phyloP scores from a whole-genome alignment of 2,113 vertebrate species.

The Ochotona princeps region DNA sequence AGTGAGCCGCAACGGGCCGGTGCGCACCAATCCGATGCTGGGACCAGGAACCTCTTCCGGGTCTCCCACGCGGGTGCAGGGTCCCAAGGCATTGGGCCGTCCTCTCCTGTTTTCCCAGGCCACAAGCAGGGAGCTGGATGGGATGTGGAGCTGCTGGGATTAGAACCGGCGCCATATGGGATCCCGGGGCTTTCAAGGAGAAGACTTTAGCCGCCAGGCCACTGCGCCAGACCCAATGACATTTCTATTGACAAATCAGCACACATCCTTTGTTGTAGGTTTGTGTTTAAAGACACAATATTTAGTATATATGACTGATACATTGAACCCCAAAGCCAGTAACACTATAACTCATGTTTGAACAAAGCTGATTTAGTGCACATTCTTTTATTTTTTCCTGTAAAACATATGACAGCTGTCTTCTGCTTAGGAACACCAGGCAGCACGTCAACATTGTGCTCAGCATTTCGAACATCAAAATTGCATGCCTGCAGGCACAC shows the following conservation, averaged over 20 bases:
- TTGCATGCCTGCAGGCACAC: neutral
- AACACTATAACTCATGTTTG: neutral
- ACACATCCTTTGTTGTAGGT: neutral
- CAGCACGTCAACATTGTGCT: neutral
- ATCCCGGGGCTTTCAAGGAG: no score
- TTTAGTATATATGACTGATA: neutral
- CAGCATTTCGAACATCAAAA: neutral
- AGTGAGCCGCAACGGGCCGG: no score
- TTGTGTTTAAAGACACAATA: neutral
- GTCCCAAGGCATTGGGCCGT: no score
- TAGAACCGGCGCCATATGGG: no score
- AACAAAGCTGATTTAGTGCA: neutral
- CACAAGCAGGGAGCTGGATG: no score
- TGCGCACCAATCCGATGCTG: no score
- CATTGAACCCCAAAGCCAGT: neutral
- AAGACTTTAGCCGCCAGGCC: no score
- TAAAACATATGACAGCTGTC: neutral
- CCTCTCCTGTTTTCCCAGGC: no score
- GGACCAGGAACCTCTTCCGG: no score
- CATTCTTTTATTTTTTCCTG: neutral
- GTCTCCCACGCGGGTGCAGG: no score
- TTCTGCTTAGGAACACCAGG: neutral
- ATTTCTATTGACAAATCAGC: neutral
- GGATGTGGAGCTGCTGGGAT: no score
- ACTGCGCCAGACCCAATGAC: no score